Base-by-base conservation (phyloP, 2,888 invertebrate species). In the Chrysopilus asiliformis region DNA sequence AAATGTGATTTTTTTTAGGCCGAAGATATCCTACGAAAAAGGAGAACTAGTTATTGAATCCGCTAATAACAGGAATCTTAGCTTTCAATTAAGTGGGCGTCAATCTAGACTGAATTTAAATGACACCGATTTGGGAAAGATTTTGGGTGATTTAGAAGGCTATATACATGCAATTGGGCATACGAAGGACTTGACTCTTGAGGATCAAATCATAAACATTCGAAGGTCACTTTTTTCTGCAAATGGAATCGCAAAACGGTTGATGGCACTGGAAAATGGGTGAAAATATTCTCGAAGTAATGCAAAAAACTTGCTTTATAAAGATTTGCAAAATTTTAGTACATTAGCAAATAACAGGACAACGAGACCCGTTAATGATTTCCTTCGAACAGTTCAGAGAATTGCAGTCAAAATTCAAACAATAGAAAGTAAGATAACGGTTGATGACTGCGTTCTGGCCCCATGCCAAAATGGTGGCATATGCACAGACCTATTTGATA, bases 401-500 rank as follows among this genome's bases (percentile, higher is more conserved):
- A 10, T 43, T 12, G 43, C 41, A 22, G 16, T n/a, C 13, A 16
- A 5, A 9, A 16, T 39, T 12, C 8, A 12, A 10, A 4, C 6
- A 12, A 8, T 79, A 12, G 56, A 57, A 49, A 54, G 48, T 33
- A 53, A 71, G 48, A 53, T 70, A 43, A 49, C 50, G 30, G 57
- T 54, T 34, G 64, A 84, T 49, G 72, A 78, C 40, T 87, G 87
- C 52, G 51, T 55, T 10, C 72, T 71, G 32, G 70, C 68, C 50
- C 89, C 87, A 2, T 91, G 91, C 54, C 66, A 71, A 51, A 80
- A 91, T 56, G 89, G 87, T 5, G 90, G 84, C 12, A 78, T 74
- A 1, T 93, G 91, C 52, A 67, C 76, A 29, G 82, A 85, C 53
- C 56, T 74, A 36, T 79, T 72, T 49, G 75, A 75, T 38, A 71